phyloP scores from a whole-genome alignment of 2,113 vertebrate genomes.

The Rana temporaria region DNA sequence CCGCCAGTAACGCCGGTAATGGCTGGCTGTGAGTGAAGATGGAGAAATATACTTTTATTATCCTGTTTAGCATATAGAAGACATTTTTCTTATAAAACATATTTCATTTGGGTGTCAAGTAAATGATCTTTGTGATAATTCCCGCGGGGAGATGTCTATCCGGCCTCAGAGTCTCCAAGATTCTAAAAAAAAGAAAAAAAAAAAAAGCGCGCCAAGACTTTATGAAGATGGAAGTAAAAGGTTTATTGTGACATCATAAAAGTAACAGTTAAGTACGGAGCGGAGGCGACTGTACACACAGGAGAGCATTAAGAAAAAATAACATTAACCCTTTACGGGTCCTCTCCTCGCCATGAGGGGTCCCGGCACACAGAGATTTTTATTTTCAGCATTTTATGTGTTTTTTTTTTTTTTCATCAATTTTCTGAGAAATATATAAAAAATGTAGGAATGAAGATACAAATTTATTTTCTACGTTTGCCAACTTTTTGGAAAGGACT shows the following conservation, averaged over 20 bases:
- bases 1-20: constrained; percentile 25
- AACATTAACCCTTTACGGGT: background rate
- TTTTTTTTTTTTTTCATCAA: too few species aligned
- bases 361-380: too few species aligned
- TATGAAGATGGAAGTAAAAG: constrained; percentile 39
- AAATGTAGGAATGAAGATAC: too few species aligned
- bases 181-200: background rate
- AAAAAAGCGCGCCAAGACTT: constrained; percentile 37
- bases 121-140: constrained; percentile 51
- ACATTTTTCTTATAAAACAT: constrained; percentile 38
- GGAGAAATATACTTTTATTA: constrained; percentile 39
- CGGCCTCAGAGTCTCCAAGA: background rate
- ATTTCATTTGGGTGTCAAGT: constrained; percentile 29
- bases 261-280: constrained; percentile 37
- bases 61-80: constrained; percentile 48
- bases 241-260: constrained; percentile 34
- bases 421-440: too few species aligned
- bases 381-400: too few species aligned
- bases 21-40: constrained; percentile 1
- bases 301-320: background rate
- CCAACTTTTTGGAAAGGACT: too few species aligned
- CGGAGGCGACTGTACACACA: background rate
- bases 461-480: too few species aligned
- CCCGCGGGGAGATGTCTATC: constrained; percentile 14
- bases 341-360: too few species aligned